These are phyloP conservation scores for Catotricha subobsoleta DNA, from an alignment of 2,888 invertebrate species.

Conservation along the genomic window DNA sequence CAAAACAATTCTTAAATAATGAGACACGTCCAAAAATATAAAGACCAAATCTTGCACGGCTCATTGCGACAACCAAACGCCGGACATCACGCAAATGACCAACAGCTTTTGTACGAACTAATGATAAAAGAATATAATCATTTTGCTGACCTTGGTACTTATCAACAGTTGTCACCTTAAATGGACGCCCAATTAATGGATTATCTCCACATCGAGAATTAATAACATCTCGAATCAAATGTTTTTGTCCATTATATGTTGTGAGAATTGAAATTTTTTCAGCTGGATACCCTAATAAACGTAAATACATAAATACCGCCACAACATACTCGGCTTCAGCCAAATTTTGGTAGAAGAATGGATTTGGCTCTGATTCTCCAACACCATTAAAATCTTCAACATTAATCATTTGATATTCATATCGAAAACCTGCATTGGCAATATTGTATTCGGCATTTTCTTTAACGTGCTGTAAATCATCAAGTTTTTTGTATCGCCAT, in stretches of 20 bases:
- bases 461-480: constrained; percentile 79
- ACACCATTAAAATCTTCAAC: constrained; percentile 93
- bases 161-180: constrained; percentile 91
- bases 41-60: constrained; percentile 86
- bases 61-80: constrained; percentile 94
- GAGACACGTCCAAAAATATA: constrained; percentile 88
- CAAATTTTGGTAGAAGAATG: constrained; percentile 93
- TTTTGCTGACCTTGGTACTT: constrained; percentile 99
- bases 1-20: constrained; percentile 91
- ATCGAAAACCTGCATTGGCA: constrained; percentile 82
- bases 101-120: constrained; percentile 92
- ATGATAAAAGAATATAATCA: constrained; percentile 88
- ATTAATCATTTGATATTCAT: constrained; percentile 90
- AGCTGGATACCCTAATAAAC: constrained; percentile 89
- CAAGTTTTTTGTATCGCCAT: constrained; percentile 92
- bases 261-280: constrained; percentile 94
- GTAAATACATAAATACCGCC: constrained; percentile 96
- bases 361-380: constrained; percentile 94
- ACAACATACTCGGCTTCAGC: constrained; percentile 91
- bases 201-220: constrained; percentile 85
- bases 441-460: constrained; percentile 65
- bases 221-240: constrained; percentile 89
- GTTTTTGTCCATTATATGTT: constrained; percentile 98
- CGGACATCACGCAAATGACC: constrained; percentile 94
- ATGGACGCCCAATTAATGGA: constrained; percentile 82